These are phyloP conservation scores for Pygmarrhopalites habei DNA, from an alignment of 1,140 invertebrate genomes.

Conservation along the genomic window DNA sequence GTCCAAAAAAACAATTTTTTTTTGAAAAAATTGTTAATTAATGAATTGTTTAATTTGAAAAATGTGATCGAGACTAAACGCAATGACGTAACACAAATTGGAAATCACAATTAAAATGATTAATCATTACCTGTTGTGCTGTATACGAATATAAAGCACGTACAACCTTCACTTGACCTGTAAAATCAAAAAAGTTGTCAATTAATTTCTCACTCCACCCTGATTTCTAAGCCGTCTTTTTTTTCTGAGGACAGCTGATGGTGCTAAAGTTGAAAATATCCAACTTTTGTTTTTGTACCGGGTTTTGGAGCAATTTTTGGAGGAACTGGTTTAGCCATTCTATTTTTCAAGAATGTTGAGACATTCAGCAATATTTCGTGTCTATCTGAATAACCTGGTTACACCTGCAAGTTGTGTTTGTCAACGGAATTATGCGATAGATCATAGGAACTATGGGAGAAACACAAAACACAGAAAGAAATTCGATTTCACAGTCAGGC, in stretches of 20 bases:
- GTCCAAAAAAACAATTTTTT: too few relatives aligned
- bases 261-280: not conserved
- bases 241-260: not conserved
- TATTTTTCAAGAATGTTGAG: too few relatives aligned
- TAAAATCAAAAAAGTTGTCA: slow-evolving; percentile 23
- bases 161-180: slow-evolving; percentile 57
- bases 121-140: slow-evolving; percentile 56
- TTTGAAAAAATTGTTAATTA: too few relatives aligned
- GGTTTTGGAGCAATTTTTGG: slow-evolving; percentile 35
- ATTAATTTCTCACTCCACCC: not conserved
- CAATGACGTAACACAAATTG: too few relatives aligned
- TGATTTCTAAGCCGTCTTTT: not conserved
- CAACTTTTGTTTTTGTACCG: slow-evolving; percentile 14
- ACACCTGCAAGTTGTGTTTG: not conserved
- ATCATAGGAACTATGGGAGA: not conserved
- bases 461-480: not conserved
- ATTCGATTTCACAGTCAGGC: not conserved
- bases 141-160: slow-evolving; percentile 54
- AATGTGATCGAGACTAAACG: too few relatives aligned
- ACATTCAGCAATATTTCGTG: too few relatives aligned
- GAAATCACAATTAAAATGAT: too few relatives aligned
- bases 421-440: not conserved
- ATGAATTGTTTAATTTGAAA: too few relatives aligned
- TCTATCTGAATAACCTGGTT: not conserved
- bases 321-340: slow-evolving; percentile 29